These are phyloP conservation scores for Pangasius krempfi DNA, from an alignment of 2,797 vertebrate genomes.

Conservation along the genomic window DNA sequence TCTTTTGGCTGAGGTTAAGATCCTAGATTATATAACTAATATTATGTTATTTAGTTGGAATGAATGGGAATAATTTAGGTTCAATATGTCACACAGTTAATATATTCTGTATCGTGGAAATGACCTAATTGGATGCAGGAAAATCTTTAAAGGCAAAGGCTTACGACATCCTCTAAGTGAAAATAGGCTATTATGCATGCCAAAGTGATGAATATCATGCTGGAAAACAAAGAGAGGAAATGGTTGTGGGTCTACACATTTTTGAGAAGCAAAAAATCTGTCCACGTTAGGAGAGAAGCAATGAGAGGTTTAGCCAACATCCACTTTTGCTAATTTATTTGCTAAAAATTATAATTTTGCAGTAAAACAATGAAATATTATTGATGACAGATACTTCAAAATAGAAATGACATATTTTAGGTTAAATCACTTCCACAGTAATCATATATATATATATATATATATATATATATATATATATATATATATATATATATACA, in stretches of 20 bases:
- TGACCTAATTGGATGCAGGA: slow-evolving; percentile 24
- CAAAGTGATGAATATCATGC: slow-evolving; percentile 16
- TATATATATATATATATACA: no score
- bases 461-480: no score
- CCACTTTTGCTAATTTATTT: background rate
- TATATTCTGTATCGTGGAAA: slow-evolving; percentile 13
- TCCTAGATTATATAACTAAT: background rate
- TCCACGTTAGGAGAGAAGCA: background rate
- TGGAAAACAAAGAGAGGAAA: slow-evolving; percentile 31
- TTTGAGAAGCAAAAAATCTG: slow-evolving; percentile 2
- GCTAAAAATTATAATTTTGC: background rate
- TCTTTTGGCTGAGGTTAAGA: background rate
- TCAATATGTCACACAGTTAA: background rate
- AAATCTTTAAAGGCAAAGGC: slow-evolving; percentile 2
- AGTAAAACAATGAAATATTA: background rate
- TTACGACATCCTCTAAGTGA: slow-evolving; percentile 22
- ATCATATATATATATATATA: no score
- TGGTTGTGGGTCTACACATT: slow-evolving; percentile 11
- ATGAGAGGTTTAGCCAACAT: background rate
- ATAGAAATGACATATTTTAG: background rate
- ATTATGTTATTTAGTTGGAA: background rate
- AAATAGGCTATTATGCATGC: slow-evolving; percentile 16
- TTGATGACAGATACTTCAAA: background rate
- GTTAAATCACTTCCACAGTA: background rate
- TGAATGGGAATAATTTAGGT: background rate